These are phyloP conservation scores for Drosophila meridiana DNA, from an alignment of 2,888 invertebrate species.

Conservation along the genomic window DNA sequence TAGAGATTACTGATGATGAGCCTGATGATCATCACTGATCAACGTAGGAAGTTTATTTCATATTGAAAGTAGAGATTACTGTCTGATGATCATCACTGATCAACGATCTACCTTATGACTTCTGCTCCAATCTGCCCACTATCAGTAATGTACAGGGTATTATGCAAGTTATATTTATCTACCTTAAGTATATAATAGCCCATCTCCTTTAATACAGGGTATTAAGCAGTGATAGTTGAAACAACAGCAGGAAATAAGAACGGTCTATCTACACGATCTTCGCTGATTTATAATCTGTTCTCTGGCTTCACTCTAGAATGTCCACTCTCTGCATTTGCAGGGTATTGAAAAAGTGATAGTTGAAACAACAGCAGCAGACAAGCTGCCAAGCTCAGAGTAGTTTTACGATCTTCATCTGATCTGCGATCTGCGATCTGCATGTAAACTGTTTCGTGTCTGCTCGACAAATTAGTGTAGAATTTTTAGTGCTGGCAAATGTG, in stretches of 20 bases:
- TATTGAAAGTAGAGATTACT: not conserved
- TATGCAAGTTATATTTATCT: not conserved
- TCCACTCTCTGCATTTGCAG: not conserved
- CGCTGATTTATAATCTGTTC: not conserved
- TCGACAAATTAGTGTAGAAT: slow-evolving; percentile 61
- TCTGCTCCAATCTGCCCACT: not conserved
- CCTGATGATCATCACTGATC: no score
- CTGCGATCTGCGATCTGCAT: slow-evolving; percentile 14
- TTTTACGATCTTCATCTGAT: slow-evolving; percentile 19
- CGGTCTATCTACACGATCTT: not conserved
- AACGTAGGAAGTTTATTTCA: no score
- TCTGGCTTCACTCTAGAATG: not conserved
- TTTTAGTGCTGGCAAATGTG: slow-evolving; percentile 39
- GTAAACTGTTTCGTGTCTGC: slow-evolving; percentile 43
- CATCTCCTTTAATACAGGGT: not conserved
- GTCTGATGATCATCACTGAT: not conserved
- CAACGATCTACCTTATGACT: not conserved
- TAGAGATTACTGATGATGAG: no score
- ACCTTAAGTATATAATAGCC: not conserved
- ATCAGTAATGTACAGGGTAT: not conserved
- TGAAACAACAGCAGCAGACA: slow-evolving; percentile 36
- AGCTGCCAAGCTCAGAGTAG: slow-evolving; percentile 3
- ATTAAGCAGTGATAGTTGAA: slow-evolving; percentile 63
- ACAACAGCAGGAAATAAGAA: slow-evolving; percentile 8
- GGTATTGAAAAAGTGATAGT: slow-evolving; percentile 64